These are phyloP conservation scores for Atta colombica DNA, from an alignment of 1,140 invertebrate genomes.

Conservation along the genomic window DNA sequence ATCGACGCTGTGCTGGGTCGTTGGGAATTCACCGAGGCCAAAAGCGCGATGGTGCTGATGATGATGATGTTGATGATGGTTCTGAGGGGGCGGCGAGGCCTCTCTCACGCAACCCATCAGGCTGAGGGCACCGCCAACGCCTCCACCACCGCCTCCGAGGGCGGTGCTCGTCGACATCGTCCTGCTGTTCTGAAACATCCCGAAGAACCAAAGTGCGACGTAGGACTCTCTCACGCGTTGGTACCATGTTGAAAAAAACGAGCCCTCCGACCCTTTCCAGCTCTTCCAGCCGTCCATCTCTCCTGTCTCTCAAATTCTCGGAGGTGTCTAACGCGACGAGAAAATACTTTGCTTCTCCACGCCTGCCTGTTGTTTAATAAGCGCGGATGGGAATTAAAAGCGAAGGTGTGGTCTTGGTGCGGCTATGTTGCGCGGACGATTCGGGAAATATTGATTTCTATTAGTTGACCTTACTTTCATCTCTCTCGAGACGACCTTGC, in stretches of 20 bases:
- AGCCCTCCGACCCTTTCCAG: slow-evolving; percentile 68
- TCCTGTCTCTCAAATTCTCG: neutral
- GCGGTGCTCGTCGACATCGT: slow-evolving; percentile 83
- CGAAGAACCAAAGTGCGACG: slow-evolving; percentile 78
- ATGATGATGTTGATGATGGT: slow-evolving; percentile 53
- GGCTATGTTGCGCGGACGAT: slow-evolving; percentile 16
- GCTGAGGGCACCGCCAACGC: slow-evolving; percentile 84
- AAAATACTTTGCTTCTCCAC: neutral
- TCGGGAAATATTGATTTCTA: slow-evolving; percentile 71
- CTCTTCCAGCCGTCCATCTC: slow-evolving; percentile 73
- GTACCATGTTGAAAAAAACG: slow-evolving; percentile 74
- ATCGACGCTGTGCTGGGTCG: slow-evolving; percentile 75
- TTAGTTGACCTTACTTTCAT: slow-evolving; percentile 73
- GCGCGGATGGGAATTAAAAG: neutral
- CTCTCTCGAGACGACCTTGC: slow-evolving; percentile 59
- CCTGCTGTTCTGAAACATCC: slow-evolving; percentile 80
- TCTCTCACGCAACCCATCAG: slow-evolving; percentile 87
- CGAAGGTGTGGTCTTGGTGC: slow-evolving; percentile 34
- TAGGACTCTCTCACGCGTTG: slow-evolving; percentile 77
- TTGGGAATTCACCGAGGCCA: slow-evolving; percentile 69
- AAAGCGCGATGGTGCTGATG: slow-evolving; percentile 67
- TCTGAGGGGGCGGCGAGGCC: slow-evolving; percentile 84
- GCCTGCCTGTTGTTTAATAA: neutral
- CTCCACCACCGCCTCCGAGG: slow-evolving; percentile 73
- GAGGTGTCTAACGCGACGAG: neutral